Base-by-base conservation (phyloP, 1,140 invertebrate species). In the Pseudomyrmex gracilis region DNA sequence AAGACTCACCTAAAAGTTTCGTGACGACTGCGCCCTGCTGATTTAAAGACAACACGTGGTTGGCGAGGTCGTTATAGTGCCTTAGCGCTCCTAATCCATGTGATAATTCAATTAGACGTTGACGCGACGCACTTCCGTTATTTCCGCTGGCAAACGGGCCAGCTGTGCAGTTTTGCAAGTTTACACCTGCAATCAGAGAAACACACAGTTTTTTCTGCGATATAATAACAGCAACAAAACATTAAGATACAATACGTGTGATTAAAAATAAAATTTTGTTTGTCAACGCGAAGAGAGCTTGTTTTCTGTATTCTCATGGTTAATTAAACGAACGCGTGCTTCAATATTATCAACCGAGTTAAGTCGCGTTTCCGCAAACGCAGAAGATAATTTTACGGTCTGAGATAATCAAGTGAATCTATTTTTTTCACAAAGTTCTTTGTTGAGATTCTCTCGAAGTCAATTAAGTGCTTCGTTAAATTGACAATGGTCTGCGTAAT, bases 11-110 rank as follows among this genome's bases (percentile, higher is more conserved):
- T 45, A 96, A 90, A 85, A 97, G 96, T 93, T 97, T 97, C 53
- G 95, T 96, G 82, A 94, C 94, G 67, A 97, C 96, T 88, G 96
- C 96, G 60, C 96, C 96, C 91, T 97, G 96, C 84, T 96, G 96
- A 86, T 94, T 94, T 71, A 94, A 85, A 15, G 96, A 96, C 45
- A 96, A 93, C 71, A 97, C 95, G 90, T 97, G 96, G 82, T 96
- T 95, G 47, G 96, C 96, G 83, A 97, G 95, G 90, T 97, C 96
- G 87, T 94, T 94, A 93, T 97, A 97, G 61, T 96, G 96, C 76
- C 96, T 91, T 0, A 96, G 94, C 47, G 96, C 96, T 61, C 95
- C 95, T 60, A 94, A 86, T 71, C 93, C 94, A 64, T 96, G 95
- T 22, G 96, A 96, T 85, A 97, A 93, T 89, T 97, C 96, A 61